A percentile compares a stretch with the other conserved stretches of the same genome.
Conservation (phyloP, 2,888 invertebrate genomes). For the Sarcophaga rosellei region DNA sequence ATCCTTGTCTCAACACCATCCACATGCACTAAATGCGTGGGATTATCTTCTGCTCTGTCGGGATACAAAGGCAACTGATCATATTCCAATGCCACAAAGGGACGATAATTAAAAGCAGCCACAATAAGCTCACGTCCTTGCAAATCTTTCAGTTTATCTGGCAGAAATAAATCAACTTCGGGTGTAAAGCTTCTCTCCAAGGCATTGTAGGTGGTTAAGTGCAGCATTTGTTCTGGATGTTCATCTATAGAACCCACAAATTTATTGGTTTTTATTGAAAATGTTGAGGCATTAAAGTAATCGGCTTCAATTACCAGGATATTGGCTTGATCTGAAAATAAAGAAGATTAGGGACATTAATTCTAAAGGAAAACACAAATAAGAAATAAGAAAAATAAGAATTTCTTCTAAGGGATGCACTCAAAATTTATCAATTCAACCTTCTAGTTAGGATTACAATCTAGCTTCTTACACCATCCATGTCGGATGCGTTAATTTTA, state of each 20-base stretch:
- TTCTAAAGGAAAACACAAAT: too few species aligned
- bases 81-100: constrained; percentile 75
- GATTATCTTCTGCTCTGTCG: constrained; percentile 69
- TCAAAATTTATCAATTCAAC: too few species aligned
- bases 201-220: constrained; percentile 72
- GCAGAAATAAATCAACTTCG: constrained; percentile 62
- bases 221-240: constrained; percentile 67
- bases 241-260: constrained; percentile 73
- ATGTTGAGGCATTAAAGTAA: constrained; percentile 69
- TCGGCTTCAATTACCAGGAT: constrained; percentile 73
- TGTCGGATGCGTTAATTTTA: too few species aligned
- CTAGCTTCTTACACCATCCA: too few species aligned
- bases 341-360: too few species aligned
- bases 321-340: constrained; percentile 76
- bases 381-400: constrained; percentile 18
- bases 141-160: constrained; percentile 73
- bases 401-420: too few species aligned
- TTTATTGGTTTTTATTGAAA: constrained; percentile 76
- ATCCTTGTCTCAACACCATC: constrained; percentile 83
- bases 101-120: constrained; percentile 76
- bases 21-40: constrained; percentile 72
- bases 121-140: constrained; percentile 75
- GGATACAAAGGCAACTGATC: constrained; percentile 69
- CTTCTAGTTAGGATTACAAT: too few species aligned
- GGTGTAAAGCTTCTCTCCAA: constrained; percentile 36